A percentile compares a stretch with the other conserved stretches of the same genome.
Evolutionary conservation across 1,140 invertebrate genomes (phyloP).

Genomic region (Hyles vespertilio): DNA sequence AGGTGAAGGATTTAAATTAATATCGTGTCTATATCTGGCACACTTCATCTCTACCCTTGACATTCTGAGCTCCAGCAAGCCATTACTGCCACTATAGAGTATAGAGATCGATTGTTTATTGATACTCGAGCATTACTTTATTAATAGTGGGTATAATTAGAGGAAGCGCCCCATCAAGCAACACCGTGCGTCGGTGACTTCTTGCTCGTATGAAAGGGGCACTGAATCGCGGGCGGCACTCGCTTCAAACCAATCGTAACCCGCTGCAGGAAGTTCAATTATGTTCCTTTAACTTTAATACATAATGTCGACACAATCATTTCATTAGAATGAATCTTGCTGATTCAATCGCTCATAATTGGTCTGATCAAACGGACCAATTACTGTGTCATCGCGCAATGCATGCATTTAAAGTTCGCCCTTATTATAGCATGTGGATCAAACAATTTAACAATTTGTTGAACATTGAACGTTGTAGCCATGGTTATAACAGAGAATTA

Average conservation of each 20-base stretch:
- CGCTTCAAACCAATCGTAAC: constrained; percentile 48
- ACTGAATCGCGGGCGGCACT: constrained; percentile 36
- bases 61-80: background rate
- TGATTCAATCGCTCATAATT: constrained; percentile 58
- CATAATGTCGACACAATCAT: constrained; percentile 70
- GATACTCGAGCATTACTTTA: constrained; percentile 47
- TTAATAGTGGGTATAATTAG: constrained; percentile 71
- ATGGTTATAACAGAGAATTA: too few species aligned
- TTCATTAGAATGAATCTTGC: constrained; percentile 67
- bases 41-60: background rate
- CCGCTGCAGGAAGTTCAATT: constrained; percentile 71
- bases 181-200: constrained; percentile 35
- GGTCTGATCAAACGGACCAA: constrained; percentile 52
- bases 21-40: background rate
- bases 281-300: constrained; percentile 68
- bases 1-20: background rate
- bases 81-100: constrained; percentile 29
- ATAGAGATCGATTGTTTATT: constrained; percentile 52
- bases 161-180: constrained; percentile 67
- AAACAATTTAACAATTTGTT: background rate
- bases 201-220: constrained; percentile 56
- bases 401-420: constrained; percentile 9
- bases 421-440: constrained; percentile 11
- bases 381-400: constrained; percentile 23
- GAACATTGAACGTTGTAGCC: too few species aligned